A percentile compares a stretch with the other conserved stretches of the same genome.
Evolutionary conservation across 2,113 vertebrate species (phyloP).

Genomic region (Nothobranchius furzeri): DNA sequence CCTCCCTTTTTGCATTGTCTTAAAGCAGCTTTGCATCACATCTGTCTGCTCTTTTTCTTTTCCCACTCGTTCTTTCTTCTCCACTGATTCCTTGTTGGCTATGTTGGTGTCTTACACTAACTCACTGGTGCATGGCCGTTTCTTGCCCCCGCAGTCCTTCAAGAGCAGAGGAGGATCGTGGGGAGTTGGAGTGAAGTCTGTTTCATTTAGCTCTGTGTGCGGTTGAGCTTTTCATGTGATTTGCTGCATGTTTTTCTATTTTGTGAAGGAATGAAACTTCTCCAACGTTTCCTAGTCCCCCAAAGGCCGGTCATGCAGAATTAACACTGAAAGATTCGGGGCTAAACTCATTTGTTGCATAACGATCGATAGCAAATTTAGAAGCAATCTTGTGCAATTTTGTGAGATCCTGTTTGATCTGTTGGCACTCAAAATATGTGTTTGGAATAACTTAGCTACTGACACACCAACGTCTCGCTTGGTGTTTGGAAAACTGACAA

Average conservation of each 20-base stretch:
- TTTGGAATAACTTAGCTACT: too few relatives aligned
- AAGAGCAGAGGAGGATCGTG: constrained; percentile 17
- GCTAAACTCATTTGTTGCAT: too few relatives aligned
- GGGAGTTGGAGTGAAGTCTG: constrained; percentile 1
- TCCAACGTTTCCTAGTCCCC: constrained; percentile 6
- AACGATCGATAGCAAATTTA: too few relatives aligned
- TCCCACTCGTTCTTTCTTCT: constrained; percentile 4
- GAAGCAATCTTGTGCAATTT: too few relatives aligned
- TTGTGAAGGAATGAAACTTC: constrained; percentile 4
- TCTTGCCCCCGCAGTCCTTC: constrained; percentile 4
- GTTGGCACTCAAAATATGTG: too few relatives aligned
- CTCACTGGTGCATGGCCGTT: constrained; percentile 44
- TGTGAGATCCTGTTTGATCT: too few relatives aligned
- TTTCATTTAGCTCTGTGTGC: not conserved
- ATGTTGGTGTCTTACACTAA: constrained; percentile 17
- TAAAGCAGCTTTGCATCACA: constrained; percentile 50
- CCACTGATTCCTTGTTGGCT: not conserved
- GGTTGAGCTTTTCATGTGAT: not conserved
- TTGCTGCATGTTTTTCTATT: not conserved
- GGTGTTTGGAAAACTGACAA: too few relatives aligned
- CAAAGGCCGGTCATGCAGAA: too few relatives aligned
- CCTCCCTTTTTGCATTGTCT: constrained; percentile 42
- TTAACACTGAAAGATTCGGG: too few relatives aligned
- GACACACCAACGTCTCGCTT: too few relatives aligned
- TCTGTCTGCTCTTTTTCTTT: constrained; percentile 12